A percentile compares a stretch with the other conserved stretches of the same genome.
These are phyloP conservation scores for Macroramphosus scolopax DNA, from an alignment of 2,797 vertebrate genomes.

Conservation along the genomic window DNA sequence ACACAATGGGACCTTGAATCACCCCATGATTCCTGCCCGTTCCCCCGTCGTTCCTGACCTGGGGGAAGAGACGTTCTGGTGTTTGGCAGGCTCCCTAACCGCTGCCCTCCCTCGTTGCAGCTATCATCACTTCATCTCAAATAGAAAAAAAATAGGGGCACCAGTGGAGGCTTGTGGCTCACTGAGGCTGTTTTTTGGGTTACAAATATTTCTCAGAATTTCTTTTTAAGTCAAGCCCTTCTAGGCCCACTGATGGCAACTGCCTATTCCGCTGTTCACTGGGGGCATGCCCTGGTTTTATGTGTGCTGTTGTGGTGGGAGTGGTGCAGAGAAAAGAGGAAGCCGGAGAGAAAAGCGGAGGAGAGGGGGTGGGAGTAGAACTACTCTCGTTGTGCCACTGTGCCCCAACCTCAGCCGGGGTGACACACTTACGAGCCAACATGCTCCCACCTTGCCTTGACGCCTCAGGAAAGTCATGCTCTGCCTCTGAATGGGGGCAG, in stretches of 20 bases:
- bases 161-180: constrained; percentile 49
- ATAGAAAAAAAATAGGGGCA: constrained; percentile 68
- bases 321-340: constrained; percentile 44
- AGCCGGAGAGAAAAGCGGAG: constrained; percentile 43
- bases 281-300: constrained; percentile 83
- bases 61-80: constrained; percentile 59
- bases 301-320: constrained; percentile 70
- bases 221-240: constrained; percentile 75
- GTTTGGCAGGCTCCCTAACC: constrained; percentile 59
- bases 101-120: constrained; percentile 56
- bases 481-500: constrained; percentile 59
- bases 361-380: constrained; percentile 66
- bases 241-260: constrained; percentile 68
- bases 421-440: constrained; percentile 78
- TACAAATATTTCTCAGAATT: constrained; percentile 71
- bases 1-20: constrained; percentile 61
- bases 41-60: constrained; percentile 64
- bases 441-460: constrained; percentile 68
- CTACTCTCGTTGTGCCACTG: constrained; percentile 65
- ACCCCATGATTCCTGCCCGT: constrained; percentile 56
- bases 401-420: constrained; percentile 68
- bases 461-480: constrained; percentile 61
- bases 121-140: constrained; percentile 70
- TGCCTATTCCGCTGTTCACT: constrained; percentile 79
- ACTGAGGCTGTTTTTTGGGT: constrained; percentile 71